Conservation (phyloP, 92 coral and sea anemone genomes). For the Palythoa grandis region DNA sequence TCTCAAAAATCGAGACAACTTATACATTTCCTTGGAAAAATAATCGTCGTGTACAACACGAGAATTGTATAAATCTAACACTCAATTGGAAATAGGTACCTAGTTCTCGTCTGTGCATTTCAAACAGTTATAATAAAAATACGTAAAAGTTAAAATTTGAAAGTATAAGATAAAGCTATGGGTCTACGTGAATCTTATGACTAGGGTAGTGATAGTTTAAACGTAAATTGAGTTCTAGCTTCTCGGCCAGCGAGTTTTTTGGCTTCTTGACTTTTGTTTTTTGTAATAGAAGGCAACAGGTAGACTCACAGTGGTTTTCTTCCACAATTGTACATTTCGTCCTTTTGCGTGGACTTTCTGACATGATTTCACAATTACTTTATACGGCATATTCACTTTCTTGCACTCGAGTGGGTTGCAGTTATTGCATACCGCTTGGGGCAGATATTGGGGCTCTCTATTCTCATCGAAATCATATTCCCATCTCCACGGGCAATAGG, state of each 20-base stretch:
- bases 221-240: not conserved
- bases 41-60: constrained; percentile 25
- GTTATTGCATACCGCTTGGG: constrained; percentile 26
- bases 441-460: constrained; percentile 35
- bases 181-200: not conserved
- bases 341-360: constrained; percentile 14
- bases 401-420: constrained; percentile 5
- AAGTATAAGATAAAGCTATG: not conserved
- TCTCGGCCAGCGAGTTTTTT: not conserved
- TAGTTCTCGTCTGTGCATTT: not conserved
- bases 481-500: constrained; percentile 46
- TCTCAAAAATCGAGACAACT: constrained; percentile 46
- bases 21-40: constrained; percentile 41
- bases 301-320: constrained; percentile 5
- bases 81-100: not conserved
- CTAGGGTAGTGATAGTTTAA: not conserved
- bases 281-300: constrained; percentile 40
- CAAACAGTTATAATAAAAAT: not conserved
- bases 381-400: constrained; percentile 4
- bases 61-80: not conserved
- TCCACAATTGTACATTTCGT: constrained; percentile 8
- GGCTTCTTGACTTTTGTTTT: not conserved
- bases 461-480: constrained; percentile 38
- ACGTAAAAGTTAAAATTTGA: not conserved
- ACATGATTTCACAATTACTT: constrained; percentile 28